These are phyloP conservation scores for Cyclophora punctaria DNA, from an alignment of 2,888 invertebrate species.

Conservation along the genomic window DNA sequence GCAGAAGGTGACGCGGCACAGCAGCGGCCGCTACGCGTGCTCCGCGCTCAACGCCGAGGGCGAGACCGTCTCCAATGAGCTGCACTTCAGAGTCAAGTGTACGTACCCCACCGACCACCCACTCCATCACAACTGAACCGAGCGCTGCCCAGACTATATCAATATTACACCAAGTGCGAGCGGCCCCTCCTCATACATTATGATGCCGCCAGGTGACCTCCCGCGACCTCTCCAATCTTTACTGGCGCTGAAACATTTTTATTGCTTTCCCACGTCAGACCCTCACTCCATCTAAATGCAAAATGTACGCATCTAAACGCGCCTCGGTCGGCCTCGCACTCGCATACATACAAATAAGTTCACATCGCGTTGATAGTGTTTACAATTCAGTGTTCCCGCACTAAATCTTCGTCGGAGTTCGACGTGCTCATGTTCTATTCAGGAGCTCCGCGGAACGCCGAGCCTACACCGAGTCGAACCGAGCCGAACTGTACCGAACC, in stretches of 20 bases:
- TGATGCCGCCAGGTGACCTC: conserved; percentile 19
- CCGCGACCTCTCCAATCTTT: conserved; percentile 10
- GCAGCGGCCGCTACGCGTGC: conserved; percentile 91
- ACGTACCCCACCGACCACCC: conserved; percentile 60
- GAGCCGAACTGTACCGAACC: too few relatives aligned
- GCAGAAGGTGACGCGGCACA: conserved; percentile 90
- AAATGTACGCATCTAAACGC: conserved; percentile 15
- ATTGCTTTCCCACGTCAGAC: conserved; percentile 19
- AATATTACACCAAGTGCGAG: conserved; percentile 4
- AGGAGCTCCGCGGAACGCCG: neutral
- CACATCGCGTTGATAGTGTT: conserved; percentile 25
- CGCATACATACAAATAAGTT: conserved; percentile 22
- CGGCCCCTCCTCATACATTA: conserved; percentile 15
- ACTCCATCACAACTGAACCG: conserved; percentile 1
- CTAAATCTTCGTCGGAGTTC: conserved; percentile 24
- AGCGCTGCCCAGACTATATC: conserved; percentile 13
- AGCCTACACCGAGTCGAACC: too few relatives aligned
- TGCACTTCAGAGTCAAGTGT: conserved; percentile 91
- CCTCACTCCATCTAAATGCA: conserved; percentile 20
- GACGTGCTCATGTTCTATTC: conserved; percentile 30
- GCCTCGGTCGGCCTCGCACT: conserved; percentile 13
- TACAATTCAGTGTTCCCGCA: conserved; percentile 25
- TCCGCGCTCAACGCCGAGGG: conserved; percentile 91
- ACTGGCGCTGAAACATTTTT: conserved; percentile 17
- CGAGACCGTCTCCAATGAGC: conserved; percentile 89